These are phyloP conservation scores for Edolisoma coerulescens DNA, from an alignment of 2,113 vertebrate genomes.

Conservation along the genomic window DNA sequence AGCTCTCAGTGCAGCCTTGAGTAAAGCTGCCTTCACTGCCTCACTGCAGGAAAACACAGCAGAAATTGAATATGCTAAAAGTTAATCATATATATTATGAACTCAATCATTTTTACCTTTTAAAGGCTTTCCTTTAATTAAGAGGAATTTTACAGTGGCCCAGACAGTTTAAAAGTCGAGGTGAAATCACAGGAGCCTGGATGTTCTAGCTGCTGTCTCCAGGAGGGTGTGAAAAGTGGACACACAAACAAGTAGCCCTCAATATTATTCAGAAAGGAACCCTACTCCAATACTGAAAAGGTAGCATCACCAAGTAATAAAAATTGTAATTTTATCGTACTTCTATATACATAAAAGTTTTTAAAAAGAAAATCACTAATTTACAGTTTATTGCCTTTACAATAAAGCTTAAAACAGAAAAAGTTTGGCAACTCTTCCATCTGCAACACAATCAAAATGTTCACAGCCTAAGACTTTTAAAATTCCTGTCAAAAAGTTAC, in stretches of 20 bases:
- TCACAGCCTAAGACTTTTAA: background rate
- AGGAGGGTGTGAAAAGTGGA: constrained; percentile 59
- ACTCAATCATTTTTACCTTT: background rate
- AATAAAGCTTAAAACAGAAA: background rate
- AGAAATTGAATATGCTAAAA: background rate
- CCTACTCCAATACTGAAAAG: background rate
- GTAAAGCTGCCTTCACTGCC: background rate
- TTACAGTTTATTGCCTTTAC: background rate
- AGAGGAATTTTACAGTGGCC: constrained; percentile 51
- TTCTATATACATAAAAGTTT: background rate
- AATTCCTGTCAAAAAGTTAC: background rate
- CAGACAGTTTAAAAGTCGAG: constrained; percentile 54
- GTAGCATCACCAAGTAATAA: background rate
- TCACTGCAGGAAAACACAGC: background rate
- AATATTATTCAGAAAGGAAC: background rate
- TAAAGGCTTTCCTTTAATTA: background rate
- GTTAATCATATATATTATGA: background rate
- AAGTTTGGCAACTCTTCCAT: background rate
- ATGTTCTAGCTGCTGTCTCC: constrained; percentile 80
- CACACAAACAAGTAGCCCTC: background rate
- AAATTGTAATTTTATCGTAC: background rate
- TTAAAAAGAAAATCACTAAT: background rate
- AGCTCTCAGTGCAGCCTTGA: background rate
- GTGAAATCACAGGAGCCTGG: constrained; percentile 62
- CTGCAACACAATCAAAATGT: background rate